A percentile compares a stretch with the other conserved stretches of the same genome.
phyloP scores from a whole-genome alignment of 2,113 vertebrate species.

The Pao palembangensis region DNA sequence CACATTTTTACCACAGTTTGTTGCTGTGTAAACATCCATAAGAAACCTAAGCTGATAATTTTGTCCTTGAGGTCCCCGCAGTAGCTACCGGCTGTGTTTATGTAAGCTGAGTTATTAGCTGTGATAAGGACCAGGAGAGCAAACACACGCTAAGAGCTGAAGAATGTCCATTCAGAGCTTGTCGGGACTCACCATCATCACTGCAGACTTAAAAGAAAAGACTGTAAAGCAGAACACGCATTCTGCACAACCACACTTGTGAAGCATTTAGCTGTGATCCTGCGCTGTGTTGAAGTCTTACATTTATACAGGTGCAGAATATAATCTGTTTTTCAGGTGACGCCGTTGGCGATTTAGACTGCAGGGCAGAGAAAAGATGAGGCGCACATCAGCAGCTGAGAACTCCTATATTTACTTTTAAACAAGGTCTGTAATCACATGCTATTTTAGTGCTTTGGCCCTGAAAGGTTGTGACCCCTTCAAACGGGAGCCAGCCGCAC shows the following conservation, averaged over 20 bases:
- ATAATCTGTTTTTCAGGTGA: no score
- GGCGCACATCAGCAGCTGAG: slow-evolving; percentile 49
- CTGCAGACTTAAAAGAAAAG: slow-evolving; percentile 35
- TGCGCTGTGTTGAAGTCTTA: no score
- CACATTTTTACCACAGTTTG: background rate
- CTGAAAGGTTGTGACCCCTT: slow-evolving; percentile 68
- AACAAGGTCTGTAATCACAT: slow-evolving; percentile 69
- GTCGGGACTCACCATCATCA: slow-evolving; percentile 33
- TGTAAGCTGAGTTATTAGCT: slow-evolving; percentile 52
- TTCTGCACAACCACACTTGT: background rate
- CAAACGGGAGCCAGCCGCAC: slow-evolving; percentile 67
- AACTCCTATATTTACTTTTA: slow-evolving; percentile 71
- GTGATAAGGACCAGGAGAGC: slow-evolving; percentile 52
- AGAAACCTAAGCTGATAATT: slow-evolving; percentile 25
- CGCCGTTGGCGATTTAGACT: background rate
- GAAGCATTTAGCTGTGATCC: background rate
- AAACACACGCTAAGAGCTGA: slow-evolving; percentile 55
- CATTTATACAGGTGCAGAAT: no score
- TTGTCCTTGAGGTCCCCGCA: slow-evolving; percentile 19
- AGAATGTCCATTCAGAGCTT: slow-evolving; percentile 50
- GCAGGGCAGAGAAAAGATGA: slow-evolving; percentile 13
- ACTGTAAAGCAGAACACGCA: background rate
- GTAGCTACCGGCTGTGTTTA: slow-evolving; percentile 42
- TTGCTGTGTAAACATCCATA: slow-evolving; percentile 1
- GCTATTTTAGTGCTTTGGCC: slow-evolving; percentile 65